Base-by-base conservation (phyloP, 2,113 vertebrate genomes). In the Acanthochromis polyacanthus region DNA sequence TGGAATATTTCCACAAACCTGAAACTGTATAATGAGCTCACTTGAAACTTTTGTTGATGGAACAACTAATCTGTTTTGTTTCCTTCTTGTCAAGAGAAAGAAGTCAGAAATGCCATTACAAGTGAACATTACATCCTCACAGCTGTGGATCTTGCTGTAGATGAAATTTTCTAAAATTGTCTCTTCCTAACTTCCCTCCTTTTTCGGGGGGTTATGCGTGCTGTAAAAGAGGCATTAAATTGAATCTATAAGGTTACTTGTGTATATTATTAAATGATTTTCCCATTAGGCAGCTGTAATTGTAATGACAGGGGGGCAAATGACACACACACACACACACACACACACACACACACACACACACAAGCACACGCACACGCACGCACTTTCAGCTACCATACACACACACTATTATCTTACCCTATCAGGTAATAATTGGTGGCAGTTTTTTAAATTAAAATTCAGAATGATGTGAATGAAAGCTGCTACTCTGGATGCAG, bases 391-490 rank as follows among this genome's bases (percentile, higher is more conserved):
- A 32, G 10, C 50, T 16, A 16, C 28, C 30, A 22, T 40, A 32
- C 9, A 71, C 61, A 57, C 62, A 62, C 15, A 32, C 43, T 57
- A 53, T 84, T 28, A 66, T 82, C 73, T 62, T 52, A 73, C 40
- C 48, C 25, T 50, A 82, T 74, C 76, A 70, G 70, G 66, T 80
- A 80, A 82, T 81, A 65, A 73, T 81, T 38, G 10, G 45, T 8
- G 25, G 73, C 69, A 75, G 43, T 62, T 77, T 88, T 83, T 82
- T 75, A 48, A 85, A 90, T 86, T 89, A 76, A 80, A 88, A 89
- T 63, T 68, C 64, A 36, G 57, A 80, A n/a, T 67, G 72, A 55
- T 59, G 78, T 82, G 12, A 84, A 60, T 79, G n/a, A 62, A 82
- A 77, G 38, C 51, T 66, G 56, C 57, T 80, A 8, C 75, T 60